Evolutionary conservation across 2,797 vertebrate species (phyloP), one percentile per base, ranked within the genome.

Genomic region (Galagoides demidoff): DNA sequence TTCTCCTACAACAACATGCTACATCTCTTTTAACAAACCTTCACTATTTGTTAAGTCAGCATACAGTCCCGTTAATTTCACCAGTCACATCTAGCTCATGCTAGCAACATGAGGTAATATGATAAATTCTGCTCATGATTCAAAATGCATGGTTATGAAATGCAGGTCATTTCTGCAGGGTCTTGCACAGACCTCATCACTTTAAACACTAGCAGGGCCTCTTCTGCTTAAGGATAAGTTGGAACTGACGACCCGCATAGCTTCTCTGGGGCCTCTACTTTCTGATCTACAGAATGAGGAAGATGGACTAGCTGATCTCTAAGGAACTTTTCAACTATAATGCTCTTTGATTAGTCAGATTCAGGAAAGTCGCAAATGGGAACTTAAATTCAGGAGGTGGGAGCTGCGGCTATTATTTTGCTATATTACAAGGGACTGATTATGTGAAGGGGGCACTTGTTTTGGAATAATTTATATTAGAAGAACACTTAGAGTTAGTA

Each of bases 391-490:
- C 20, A 92, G 43, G 20, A 76, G 37, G 64, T 96, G 61, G 59
- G 17, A 71, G 43, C 25, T 61, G 13, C 95, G 27, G n/a, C n/a
- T 95, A 34, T 71, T 77, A 79, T 55, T 92, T 93, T 78, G 34
- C 61, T 85, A 9, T 76, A 34, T 89, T 95, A 52, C n/a, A 10
- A 87, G 34, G 37, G 31, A 93, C 29, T 84, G 70, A 86, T 89
- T 90, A 73, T 71, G 59, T 92, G 82, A 93, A 87, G 77, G 55
- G 83, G 70, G 27, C 23, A 95, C 70, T 95, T 93, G 12, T 68
- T 93, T 92, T 68, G 59, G 61, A 96, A 96, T 84, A 89, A 95
- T 79, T 95, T 89, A 79, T 90, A 89, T 85, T 92, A 77, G 37
- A 91, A 90, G 49, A 20, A 88, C 20, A 89, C 59, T 90, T 94